These are phyloP conservation scores for Hydropsyche tenuis DNA, from an alignment of 1,140 invertebrate genomes.

Conservation along the genomic window DNA sequence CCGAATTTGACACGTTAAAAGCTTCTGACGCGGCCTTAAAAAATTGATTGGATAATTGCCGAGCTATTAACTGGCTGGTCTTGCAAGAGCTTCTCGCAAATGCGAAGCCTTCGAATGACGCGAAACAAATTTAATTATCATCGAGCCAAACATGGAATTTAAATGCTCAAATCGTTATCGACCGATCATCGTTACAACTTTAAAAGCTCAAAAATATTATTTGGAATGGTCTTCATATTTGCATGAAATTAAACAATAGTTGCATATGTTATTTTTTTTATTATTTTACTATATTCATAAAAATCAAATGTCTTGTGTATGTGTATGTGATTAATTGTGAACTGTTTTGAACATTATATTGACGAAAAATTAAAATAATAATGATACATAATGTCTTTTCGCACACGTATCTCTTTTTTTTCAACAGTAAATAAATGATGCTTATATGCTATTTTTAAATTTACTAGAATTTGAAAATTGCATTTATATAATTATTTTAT, in stretches of 20 bases:
- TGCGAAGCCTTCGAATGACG: neutral
- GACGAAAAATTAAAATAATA: slow-evolving; percentile 25
- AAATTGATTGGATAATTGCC: slow-evolving; percentile 44
- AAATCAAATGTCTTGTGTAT: slow-evolving; percentile 33
- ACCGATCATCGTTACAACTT: neutral
- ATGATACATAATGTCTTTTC: neutral
- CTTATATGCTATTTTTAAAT: slow-evolving; percentile 20
- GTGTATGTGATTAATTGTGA: slow-evolving; percentile 3
- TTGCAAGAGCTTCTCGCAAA: slow-evolving; percentile 32
- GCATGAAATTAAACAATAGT: neutral
- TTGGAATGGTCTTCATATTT: too few relatives aligned
- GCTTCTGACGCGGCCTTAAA: slow-evolving; percentile 43
- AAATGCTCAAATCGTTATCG: neutral
- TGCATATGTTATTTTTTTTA: slow-evolving; percentile 36
- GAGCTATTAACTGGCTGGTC: slow-evolving; percentile 34
- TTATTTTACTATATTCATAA: slow-evolving; percentile 12
- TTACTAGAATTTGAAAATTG: slow-evolving; percentile 16
- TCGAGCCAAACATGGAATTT: neutral
- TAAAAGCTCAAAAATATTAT: slow-evolving; percentile 8
- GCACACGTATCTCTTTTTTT: neutral
- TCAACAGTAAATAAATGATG: slow-evolving; percentile 6
- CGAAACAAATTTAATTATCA: slow-evolving; percentile 19
- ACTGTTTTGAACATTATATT: slow-evolving; percentile 31
- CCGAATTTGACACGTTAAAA: slow-evolving; percentile 45
- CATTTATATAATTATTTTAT: slow-evolving; percentile 19